These are phyloP conservation scores for Apis cerana DNA, from an alignment of 1,140 invertebrate species.

Conservation along the genomic window DNA sequence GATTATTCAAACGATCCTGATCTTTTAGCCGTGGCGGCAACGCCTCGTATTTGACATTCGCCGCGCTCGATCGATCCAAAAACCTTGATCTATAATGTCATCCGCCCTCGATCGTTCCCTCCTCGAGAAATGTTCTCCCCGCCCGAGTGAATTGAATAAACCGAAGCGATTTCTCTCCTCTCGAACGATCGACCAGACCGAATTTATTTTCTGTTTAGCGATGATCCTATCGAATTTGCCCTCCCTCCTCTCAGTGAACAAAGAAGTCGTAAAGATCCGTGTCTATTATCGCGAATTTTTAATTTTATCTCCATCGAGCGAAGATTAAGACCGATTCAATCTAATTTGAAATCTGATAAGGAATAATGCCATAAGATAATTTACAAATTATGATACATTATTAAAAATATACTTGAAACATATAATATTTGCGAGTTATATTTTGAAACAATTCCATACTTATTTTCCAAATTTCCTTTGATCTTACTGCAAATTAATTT, in stretches of 20 bases:
- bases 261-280: no score
- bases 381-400: no score
- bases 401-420: no score
- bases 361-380: no score
- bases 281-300: no score
- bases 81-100: neutral
- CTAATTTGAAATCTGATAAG: no score
- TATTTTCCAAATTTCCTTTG: no score
- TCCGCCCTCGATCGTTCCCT: neutral
- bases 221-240: neutral
- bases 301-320: no score
- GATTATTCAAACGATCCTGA: slow-evolving; percentile 10
- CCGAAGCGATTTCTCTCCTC: neutral
- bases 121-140: neutral
- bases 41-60: neutral
- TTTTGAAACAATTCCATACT: no score
- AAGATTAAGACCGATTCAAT: no score
- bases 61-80: neutral
- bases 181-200: neutral
- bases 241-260: neutral
- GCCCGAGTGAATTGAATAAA: neutral
- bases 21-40: neutral
- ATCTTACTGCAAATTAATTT: no score
- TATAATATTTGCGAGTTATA: no score
- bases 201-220: slow-evolving; percentile 12